Evolutionary conservation across 2,888 invertebrate genomes (phyloP), one percentile per base, ranked within the genome.

Genomic region (Neoitamus cyanurus): DNA sequence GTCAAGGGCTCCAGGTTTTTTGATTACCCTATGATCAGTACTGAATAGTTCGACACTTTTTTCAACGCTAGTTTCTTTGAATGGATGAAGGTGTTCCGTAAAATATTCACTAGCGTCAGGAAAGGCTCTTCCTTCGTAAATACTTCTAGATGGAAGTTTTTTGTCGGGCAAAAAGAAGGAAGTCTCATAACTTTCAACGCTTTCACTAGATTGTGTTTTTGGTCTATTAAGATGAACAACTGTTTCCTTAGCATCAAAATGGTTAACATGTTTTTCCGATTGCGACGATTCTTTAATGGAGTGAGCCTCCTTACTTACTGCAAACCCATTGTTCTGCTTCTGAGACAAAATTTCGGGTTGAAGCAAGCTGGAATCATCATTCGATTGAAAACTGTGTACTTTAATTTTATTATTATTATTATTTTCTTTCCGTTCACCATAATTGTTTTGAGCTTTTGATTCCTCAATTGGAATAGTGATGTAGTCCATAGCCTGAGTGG

Each of bases 121-220:
- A 34, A 82, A 42, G 1, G 82, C 58, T 69, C 82, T 28, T 20
- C 82, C 82, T 37, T 82, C 37, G 28, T 37, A 15, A n/a, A 28
- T n/a, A 70, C 11, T 70, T 70, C 30, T 31, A 31, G 13, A 70
- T 2, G 70, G 70, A 30, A 70, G n/a, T 28, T n/a, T 70, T 58
- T 58, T 20, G 4, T 58, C 15, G 25, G 58, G 6, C 20, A 20
- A 20, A 25, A 58, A 25, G 25, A 20, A 58, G 20, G 15, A 58
- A 20, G 20, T 25, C 20, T 58, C 58, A 58, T 20, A 20, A 20
- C 58, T 58, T 7, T 58, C 58, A 58, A 58, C 58, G 30, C 70
- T 75, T 7, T 34, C 25, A 37, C 36, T 75, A 25, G 58, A 58
- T 25, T 58, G n/a, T 58, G 2, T 58, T 42, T 42, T 42, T 25